A percentile compares a stretch with the other conserved stretches of the same genome.
Evolutionary conservation across 2,113 vertebrate species (phyloP).

Genomic region (Notothenia coriiceps): DNA sequence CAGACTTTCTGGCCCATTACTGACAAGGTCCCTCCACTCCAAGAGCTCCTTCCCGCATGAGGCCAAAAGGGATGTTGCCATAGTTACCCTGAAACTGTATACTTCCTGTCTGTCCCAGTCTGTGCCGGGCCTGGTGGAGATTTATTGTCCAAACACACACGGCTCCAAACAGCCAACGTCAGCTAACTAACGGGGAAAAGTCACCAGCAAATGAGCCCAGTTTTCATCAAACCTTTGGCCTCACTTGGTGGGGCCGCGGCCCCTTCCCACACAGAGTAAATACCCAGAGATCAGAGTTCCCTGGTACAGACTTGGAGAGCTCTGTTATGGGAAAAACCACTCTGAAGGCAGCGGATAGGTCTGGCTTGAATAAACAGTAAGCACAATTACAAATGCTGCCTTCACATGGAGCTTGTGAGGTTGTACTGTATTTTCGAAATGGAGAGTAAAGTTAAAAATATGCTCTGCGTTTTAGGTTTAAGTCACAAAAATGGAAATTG

Average conservation of each 20-base stretch:
- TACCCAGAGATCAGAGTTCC: constrained; percentile 65
- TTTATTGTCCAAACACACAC: constrained; percentile 78
- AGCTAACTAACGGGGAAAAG: constrained; percentile 64
- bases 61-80: constrained; percentile 73
- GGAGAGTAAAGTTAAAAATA: constrained; percentile 6
- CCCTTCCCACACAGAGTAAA: constrained; percentile 63
- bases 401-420: constrained; percentile 32
- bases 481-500: neutral
- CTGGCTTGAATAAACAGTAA: constrained; percentile 63
- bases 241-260: constrained; percentile 47
- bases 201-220: constrained; percentile 53
- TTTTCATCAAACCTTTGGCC: constrained; percentile 67
- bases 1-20: constrained; percentile 45
- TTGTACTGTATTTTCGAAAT: constrained; percentile 19
- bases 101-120: constrained; percentile 81
- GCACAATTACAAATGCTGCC: constrained; percentile 44
- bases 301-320: constrained; percentile 59
- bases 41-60: constrained; percentile 44
- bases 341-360: constrained; percentile 40
- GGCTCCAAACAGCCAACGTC: constrained; percentile 63
- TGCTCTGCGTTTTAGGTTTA: neutral
- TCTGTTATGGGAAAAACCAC: constrained; percentile 29
- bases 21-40: constrained; percentile 41
- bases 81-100: constrained; percentile 82
- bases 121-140: constrained; percentile 60